These are phyloP conservation scores for Coremacera marginata DNA, from an alignment of 2,888 invertebrate genomes.

Conservation along the genomic window DNA sequence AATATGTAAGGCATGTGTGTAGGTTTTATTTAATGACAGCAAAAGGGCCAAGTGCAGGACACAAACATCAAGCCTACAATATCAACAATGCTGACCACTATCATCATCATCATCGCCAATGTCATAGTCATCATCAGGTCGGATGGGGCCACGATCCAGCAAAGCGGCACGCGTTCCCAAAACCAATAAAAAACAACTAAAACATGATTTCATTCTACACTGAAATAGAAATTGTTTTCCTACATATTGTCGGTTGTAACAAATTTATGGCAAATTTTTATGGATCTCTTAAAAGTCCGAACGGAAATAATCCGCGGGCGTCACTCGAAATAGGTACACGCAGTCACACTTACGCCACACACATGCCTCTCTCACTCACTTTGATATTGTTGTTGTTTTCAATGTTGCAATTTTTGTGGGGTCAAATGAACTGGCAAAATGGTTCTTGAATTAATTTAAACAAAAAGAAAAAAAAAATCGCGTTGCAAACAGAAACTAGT, in stretches of 20 bases:
- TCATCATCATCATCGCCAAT: background rate
- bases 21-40: constrained; percentile 29
- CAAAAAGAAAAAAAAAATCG: background rate
- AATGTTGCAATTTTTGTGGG: background rate
- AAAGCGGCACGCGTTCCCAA: background rate
- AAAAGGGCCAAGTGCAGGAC: constrained; percentile 27
- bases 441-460: background rate
- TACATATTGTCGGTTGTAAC: background rate
- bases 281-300: constrained; percentile 4
- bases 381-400: background rate
- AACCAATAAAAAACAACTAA: constrained; percentile 4
- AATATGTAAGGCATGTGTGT: constrained; percentile 13
- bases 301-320: constrained; percentile 10
- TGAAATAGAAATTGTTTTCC: constrained; percentile 24
- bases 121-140: background rate
- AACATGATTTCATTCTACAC: background rate
- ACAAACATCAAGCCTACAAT: background rate
- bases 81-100: background rate
- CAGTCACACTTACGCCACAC: background rate
- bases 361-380: background rate
- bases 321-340: background rate
- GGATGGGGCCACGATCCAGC: background rate
- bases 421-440: background rate
- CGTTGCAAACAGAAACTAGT: background rate
- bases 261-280: constrained; percentile 39